These are phyloP conservation scores for Sinocyclocheilus rhinocerous DNA, from an alignment of 2,113 vertebrate species.

Conservation along the genomic window DNA sequence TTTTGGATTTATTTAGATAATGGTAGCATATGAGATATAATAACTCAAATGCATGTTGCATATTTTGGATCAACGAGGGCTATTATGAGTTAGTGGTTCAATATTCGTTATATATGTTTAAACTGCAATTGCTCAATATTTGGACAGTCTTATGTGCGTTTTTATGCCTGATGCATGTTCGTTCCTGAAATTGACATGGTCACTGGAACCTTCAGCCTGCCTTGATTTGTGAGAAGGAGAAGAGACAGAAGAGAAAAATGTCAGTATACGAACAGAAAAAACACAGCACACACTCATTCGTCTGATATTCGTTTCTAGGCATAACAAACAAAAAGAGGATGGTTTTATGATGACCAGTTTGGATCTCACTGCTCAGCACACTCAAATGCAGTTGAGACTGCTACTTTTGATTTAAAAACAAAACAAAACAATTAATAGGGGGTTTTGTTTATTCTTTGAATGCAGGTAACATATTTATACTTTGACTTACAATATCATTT, in stretches of 20 bases:
- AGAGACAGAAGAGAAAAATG: background rate
- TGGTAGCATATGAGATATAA: background rate
- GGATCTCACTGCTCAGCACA: background rate
- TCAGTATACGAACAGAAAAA: background rate
- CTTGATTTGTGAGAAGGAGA: background rate
- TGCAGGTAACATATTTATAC: background rate
- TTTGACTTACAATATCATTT: conserved; percentile 13
- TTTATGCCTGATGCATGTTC: background rate
- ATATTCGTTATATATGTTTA: background rate
- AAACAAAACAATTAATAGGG: background rate
- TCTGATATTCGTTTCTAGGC: background rate
- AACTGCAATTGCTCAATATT: too few relatives aligned
- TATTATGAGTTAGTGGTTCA: background rate
- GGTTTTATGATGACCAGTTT: background rate
- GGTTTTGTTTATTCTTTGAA: background rate
- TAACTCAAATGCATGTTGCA: background rate
- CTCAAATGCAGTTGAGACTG: background rate
- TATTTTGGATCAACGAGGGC: background rate
- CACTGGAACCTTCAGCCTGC: background rate
- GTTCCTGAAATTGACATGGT: background rate
- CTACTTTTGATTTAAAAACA: background rate
- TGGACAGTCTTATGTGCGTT: background rate
- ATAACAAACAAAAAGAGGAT: background rate
- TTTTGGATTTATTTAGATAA: background rate
- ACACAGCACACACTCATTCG: background rate